These are phyloP conservation scores for Pycnomerus fuliginosus DNA, from an alignment of 2,888 invertebrate genomes.

Conservation along the genomic window DNA sequence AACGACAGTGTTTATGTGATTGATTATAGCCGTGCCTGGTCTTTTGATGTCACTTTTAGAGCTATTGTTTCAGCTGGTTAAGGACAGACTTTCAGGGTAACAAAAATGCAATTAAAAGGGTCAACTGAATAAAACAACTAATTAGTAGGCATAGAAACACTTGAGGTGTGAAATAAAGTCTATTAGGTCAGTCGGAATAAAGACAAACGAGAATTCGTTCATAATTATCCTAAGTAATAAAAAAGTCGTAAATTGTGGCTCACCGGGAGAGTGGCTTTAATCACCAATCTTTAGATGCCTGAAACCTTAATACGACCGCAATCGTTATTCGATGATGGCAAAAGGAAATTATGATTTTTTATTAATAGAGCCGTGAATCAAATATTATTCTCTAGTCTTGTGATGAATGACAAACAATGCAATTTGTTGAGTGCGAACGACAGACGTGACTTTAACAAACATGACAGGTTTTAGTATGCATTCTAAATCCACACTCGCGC, in stretches of 20 bases:
- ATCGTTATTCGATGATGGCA: not conserved
- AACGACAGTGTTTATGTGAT: too few species aligned
- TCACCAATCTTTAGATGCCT: constrained; percentile 16
- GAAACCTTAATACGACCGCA: constrained; percentile 6
- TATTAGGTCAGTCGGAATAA: constrained; percentile 21
- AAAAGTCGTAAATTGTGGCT: constrained; percentile 25
- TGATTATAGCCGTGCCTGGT: too few species aligned
- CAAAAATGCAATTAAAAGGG: too few species aligned
- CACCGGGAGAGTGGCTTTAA: constrained; percentile 22
- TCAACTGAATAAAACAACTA: not conserved
- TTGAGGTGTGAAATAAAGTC: constrained; percentile 20
- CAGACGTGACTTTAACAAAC: constrained; percentile 28
- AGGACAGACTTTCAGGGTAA: too few species aligned
- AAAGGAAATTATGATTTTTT: constrained; percentile 5
- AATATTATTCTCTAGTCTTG: constrained; percentile 5
- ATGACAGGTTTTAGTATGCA: constrained; percentile 25
- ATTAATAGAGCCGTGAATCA: constrained; percentile 3
- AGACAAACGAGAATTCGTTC: constrained; percentile 25
- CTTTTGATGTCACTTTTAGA: too few species aligned
- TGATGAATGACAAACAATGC: constrained; percentile 26
- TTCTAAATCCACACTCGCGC: constrained; percentile 23
- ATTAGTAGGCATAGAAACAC: constrained; percentile 11
- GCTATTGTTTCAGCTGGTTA: too few species aligned
- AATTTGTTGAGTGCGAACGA: constrained; percentile 30
- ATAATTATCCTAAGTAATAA: constrained; percentile 25